Percentiles rank a stretch among this genome's conserved stretches.
Evolutionary conservation across 2,113 vertebrate genomes (phyloP).

Genomic region (Chloroceryle aenea): DNA sequence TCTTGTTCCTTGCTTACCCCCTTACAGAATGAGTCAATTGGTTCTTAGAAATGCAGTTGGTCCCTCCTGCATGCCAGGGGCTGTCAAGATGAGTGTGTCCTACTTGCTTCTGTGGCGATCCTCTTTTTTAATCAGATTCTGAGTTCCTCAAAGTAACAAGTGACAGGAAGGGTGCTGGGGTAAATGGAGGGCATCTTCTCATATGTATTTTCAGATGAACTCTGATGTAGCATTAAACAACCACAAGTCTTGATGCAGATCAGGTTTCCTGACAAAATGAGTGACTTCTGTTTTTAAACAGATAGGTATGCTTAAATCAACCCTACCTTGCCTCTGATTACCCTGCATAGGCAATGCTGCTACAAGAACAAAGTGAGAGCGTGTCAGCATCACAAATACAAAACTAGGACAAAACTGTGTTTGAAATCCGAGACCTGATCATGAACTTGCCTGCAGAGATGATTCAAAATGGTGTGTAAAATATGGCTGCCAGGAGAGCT

Average conservation of each 20-base stretch:
- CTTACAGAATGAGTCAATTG: background rate
- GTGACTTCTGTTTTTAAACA: background rate
- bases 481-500: background rate
- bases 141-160: background rate
- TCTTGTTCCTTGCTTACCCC: background rate
- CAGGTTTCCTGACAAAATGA: background rate
- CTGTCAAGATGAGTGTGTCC: background rate
- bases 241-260: background rate
- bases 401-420: background rate
- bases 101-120: background rate
- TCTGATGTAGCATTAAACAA: background rate
- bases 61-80: background rate
- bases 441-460: background rate
- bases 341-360: background rate
- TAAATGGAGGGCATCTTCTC: background rate
- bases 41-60: slow-evolving; percentile 2
- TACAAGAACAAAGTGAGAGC: background rate
- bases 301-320: background rate
- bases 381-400: background rate
- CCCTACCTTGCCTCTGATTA: background rate
- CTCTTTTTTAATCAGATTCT: background rate
- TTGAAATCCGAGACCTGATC: background rate
- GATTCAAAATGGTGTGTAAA: background rate
- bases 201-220: background rate
- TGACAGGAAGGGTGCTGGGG: background rate